Conservation (phyloP, 1,140 invertebrate genomes). For the Copidosoma floridanum region DNA sequence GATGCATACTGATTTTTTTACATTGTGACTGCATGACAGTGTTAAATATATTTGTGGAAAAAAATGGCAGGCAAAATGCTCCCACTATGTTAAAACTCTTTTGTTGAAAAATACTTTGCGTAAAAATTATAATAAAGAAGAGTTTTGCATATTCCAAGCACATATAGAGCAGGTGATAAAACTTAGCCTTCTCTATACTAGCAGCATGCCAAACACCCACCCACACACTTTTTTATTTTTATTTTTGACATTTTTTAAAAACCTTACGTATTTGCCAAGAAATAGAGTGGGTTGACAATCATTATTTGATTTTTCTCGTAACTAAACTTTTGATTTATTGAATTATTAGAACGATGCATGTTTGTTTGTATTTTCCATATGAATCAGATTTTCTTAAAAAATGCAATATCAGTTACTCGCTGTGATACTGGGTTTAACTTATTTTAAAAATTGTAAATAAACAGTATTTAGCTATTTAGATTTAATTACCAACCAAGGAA, state of each 20-base stretch:
- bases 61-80: conserved; percentile 27
- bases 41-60: too few relatives aligned
- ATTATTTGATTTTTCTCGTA: conserved; percentile 7
- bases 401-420: too few relatives aligned
- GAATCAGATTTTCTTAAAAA: too few relatives aligned
- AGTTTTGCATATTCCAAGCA: conserved; percentile 27
- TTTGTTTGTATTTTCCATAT: conserved; percentile 20
- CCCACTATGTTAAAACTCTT: conserved; percentile 21
- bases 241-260: not conserved
- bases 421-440: too few relatives aligned
- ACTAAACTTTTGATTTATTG: not conserved
- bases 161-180: conserved; percentile 22
- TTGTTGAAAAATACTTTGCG: too few relatives aligned
- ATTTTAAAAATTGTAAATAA: too few relatives aligned
- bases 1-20: not conserved
- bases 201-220: conserved; percentile 40
- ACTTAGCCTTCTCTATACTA: conserved; percentile 25
- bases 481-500: too few relatives aligned
- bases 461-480: too few relatives aligned
- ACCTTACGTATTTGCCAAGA: too few relatives aligned
- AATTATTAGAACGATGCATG: conserved; percentile 22
- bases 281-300: too few relatives aligned
- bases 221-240: conserved; percentile 30
- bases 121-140: not conserved
- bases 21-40: not conserved